These are phyloP conservation scores for Torymus auratus DNA, from an alignment of 2,888 invertebrate genomes.

Conservation along the genomic window DNA sequence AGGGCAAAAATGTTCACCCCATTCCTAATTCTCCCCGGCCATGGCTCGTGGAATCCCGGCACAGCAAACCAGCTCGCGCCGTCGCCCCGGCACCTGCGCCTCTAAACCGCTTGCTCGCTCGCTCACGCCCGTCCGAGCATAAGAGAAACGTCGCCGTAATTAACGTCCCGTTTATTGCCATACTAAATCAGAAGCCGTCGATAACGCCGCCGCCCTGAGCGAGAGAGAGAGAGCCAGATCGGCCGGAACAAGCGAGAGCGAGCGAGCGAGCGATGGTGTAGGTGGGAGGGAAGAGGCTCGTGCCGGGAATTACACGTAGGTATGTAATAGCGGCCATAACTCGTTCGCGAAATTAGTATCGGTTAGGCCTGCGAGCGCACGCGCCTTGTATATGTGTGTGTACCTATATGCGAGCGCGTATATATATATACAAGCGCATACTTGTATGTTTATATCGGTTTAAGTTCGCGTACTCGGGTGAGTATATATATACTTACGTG, in stretches of 20 bases:
- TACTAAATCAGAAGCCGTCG: slow-evolving; percentile 59
- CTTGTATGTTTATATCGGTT: neutral
- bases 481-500: neutral
- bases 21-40: too few relatives aligned
- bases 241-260: neutral
- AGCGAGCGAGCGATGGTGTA: neutral
- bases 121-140: slow-evolving; percentile 36
- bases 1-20: too few relatives aligned
- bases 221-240: slow-evolving; percentile 17
- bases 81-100: neutral
- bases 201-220: slow-evolving; percentile 39
- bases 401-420: neutral
- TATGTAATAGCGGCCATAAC: slow-evolving; percentile 65
- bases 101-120: slow-evolving; percentile 7
- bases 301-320: slow-evolving; percentile 45
- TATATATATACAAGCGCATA: neutral
- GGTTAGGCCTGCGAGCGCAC: slow-evolving; percentile 65
- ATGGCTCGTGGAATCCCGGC: neutral
- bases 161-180: slow-evolving; percentile 60
- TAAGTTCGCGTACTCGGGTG: too few relatives aligned
- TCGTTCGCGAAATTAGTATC: slow-evolving; percentile 71
- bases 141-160: slow-evolving; percentile 58
- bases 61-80: neutral
- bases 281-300: neutral
- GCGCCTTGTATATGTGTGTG: neutral